These are phyloP conservation scores for Brachionus paranguensis DNA, from an alignment of 1,140 invertebrate species.

Conservation along the genomic window DNA sequence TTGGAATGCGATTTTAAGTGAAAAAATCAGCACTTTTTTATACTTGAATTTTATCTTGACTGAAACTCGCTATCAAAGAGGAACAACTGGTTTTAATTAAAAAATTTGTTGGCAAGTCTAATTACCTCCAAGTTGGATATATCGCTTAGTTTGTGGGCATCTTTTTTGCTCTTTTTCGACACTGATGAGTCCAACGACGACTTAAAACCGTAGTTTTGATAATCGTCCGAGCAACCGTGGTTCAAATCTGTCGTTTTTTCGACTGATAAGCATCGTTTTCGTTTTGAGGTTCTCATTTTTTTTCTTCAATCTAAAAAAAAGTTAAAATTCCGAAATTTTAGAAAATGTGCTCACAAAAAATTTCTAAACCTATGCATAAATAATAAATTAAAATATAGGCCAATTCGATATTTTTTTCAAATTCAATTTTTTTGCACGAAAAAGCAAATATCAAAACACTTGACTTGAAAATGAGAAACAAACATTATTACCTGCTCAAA, in stretches of 20 bases:
- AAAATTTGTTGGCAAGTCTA: not conserved
- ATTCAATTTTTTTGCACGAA: not conserved
- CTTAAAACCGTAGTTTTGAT: not conserved
- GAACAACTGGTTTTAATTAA: constrained; percentile 29
- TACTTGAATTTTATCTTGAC: not conserved
- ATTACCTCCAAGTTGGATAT: constrained; percentile 20
- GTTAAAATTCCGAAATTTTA: not conserved
- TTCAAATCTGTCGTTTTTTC: not conserved
- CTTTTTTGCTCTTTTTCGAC: not conserved
- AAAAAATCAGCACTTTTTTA: not conserved
- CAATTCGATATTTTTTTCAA: not conserved
- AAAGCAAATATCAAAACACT: not conserved
- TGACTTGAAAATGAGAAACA: not conserved
- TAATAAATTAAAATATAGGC: not conserved
- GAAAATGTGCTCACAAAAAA: constrained; percentile 2
- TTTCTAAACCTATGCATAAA: not conserved
- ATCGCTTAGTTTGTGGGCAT: not conserved
- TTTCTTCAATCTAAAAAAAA: not conserved
- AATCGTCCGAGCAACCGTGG: not conserved
- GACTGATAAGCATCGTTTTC: not conserved
- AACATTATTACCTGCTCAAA: not conserved
- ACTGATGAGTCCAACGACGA: not conserved
- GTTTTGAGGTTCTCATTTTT: constrained; percentile 12
- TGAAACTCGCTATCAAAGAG: not conserved
- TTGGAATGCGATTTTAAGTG: not conserved